These are phyloP conservation scores for human (Homo sapiens) DNA, from an alignment of 2,113 vertebrate genomes.

Conservation along the genomic window GRCh38 chr9:71120001-71120500, in stretches of 20 bases:
- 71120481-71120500: not conserved
- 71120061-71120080: slow-evolving; percentile 46
- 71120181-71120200: not conserved
- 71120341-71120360: not conserved
- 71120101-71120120: not conserved
- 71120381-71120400: not conserved
- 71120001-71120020: slow-evolving; percentile 26
- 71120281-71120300: not conserved
- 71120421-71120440: slow-evolving; percentile 41
- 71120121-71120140: slow-evolving; percentile 27
- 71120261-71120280: not conserved
- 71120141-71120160: slow-evolving; percentile 27
- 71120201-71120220: slow-evolving; percentile 19
- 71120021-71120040: slow-evolving; percentile 14
- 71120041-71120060: slow-evolving; percentile 50
- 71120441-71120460: not conserved
- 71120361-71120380: not conserved
- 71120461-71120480: not conserved
- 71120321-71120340: not conserved
- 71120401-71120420: not conserved
- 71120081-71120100: slow-evolving; percentile 45
- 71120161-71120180: not conserved
- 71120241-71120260: slow-evolving; percentile 46
- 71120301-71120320: not conserved
- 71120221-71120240: not conserved